Base-by-base conservation (phyloP, 2,888 invertebrate species). In the Leptinotarsa rubiginosa region DNA sequence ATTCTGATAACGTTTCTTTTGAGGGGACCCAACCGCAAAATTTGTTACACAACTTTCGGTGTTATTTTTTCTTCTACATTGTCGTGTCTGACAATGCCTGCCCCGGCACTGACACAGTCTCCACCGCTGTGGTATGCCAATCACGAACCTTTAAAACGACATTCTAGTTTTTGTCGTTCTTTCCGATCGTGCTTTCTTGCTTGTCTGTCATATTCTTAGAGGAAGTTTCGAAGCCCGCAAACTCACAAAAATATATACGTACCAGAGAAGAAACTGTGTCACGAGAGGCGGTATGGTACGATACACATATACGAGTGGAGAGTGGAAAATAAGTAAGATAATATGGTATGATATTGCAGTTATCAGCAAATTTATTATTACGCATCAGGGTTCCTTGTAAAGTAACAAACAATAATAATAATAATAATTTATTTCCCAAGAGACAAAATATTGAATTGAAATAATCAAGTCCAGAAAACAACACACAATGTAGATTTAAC, bases 101-200 rank as follows among this genome's bases (percentile, higher is more conserved):
- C 62, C 31, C 31, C 31, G 31, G 31, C 31, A 31, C 31, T 31
- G 31, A 31, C 31, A 31, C 25, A 22, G 54, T 54, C 66, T 54
- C 73, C 72, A 64, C 72, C 72, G 47, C 64, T 47, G 69, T 62
- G 52, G 78, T 77, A 82, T 80, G 79, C 80, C 79, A 76, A 80
- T 79, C 81, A 80, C 80, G 78, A 76, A 79, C 77, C 74, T 78
- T 79, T 79, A 59, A 77, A 80, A 78, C 82, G 79, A 77, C 79
- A 79, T 78, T 81, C 82, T 79, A 77, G 78, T 80, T 82, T 80
- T 82, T 81, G 77, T 72, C 67, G 75, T 75, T 75, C 59, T 72
- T 41, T 64, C 62, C 68, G 47, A 52, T 22, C 73, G 64, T 54
- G 78, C 78, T 79, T 79, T 79, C 80, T 79, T 78, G 78, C 73